phyloP scores from a whole-genome alignment of 2,113 vertebrate genomes.

The Origma solitaria region DNA sequence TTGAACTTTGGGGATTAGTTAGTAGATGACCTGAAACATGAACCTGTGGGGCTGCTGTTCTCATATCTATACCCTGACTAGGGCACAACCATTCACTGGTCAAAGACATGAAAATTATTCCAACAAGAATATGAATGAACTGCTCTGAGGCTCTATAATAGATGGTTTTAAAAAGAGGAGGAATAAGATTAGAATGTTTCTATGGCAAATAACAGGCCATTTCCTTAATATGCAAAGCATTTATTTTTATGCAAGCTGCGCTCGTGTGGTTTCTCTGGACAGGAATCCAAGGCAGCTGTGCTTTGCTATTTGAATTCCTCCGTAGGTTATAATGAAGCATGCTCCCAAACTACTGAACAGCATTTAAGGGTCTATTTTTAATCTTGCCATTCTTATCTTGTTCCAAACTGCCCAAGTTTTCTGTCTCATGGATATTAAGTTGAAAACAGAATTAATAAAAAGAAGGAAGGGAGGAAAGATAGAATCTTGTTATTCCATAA shows the following conservation, averaged over 20 bases:
- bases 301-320: slow-evolving; percentile 16
- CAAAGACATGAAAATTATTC: neutral
- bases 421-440: neutral
- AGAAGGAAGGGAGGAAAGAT: neutral
- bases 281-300: slow-evolving; percentile 43
- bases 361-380: neutral
- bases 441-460: neutral
- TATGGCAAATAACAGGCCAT: neutral
- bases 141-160: neutral
- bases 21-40: neutral
- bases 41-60: neutral
- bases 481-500: neutral
- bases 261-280: slow-evolving; percentile 1
- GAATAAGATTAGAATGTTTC: neutral
- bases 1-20: neutral
- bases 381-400: neutral
- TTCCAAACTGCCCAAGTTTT: neutral
- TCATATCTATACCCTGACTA: neutral
- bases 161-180: neutral
- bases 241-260: slow-evolving; percentile 38
- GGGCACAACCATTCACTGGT: neutral
- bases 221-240: slow-evolving; percentile 23
- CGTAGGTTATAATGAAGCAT: neutral
- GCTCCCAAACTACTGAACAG: neutral
- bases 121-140: neutral